Conservation (phyloP, 2,113 vertebrate species). For the Gopherus flavomarginatus region DNA sequence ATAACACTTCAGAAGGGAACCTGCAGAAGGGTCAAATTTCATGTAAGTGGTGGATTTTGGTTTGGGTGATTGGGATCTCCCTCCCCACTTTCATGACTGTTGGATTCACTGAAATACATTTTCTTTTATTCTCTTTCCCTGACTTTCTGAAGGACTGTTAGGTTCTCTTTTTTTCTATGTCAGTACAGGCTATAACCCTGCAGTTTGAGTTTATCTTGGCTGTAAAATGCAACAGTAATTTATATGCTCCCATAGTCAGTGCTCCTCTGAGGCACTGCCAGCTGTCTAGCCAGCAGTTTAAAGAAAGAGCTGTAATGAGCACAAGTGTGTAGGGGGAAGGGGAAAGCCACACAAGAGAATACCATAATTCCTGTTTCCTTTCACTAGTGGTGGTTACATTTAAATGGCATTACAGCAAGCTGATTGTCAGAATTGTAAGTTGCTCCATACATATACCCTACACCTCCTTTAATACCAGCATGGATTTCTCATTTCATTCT, state of each 20-base stretch:
- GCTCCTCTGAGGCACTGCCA: conserved; percentile 78
- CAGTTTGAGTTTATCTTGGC: conserved; percentile 82
- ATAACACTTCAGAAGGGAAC: conserved; percentile 42
- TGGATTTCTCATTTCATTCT: conserved; percentile 50
- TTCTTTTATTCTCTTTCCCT: conserved; percentile 50
- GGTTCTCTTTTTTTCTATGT: conserved; percentile 54
- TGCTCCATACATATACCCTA: neutral
- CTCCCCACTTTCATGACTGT: fast-evolving
- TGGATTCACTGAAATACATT: conserved; percentile 50
- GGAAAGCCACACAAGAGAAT: conserved; percentile 5
- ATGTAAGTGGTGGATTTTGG: conserved; percentile 49
- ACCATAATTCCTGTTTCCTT: conserved; percentile 47
- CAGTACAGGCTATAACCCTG: conserved; percentile 77
- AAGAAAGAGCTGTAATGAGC: conserved; percentile 78
- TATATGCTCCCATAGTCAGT: conserved; percentile 72
- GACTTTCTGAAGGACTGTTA: conserved; percentile 54
- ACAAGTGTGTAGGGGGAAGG: conserved; percentile 30
- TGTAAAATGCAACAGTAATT: conserved; percentile 81
- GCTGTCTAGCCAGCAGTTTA: conserved; percentile 82
- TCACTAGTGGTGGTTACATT: conserved; percentile 31
- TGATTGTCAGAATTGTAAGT: conserved; percentile 35
- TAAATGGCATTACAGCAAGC: conserved; percentile 61
- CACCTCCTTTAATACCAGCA: neutral
- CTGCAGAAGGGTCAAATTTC: conserved; percentile 48
- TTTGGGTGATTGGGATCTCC: neutral